phyloP scores from a whole-genome alignment of 2,888 invertebrate species.

The Sarcophaga subvicina region DNA sequence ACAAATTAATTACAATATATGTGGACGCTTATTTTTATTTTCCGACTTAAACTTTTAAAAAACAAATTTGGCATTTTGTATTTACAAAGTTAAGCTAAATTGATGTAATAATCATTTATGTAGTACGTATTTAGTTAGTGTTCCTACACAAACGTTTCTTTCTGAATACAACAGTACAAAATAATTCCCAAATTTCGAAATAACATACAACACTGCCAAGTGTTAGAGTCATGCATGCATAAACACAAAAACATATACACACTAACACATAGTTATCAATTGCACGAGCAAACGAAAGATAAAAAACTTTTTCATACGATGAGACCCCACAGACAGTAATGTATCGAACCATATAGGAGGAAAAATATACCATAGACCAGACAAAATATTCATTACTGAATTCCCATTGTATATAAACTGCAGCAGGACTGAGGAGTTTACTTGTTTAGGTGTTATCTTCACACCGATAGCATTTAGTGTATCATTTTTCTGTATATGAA shows the following conservation, averaged over 20 bases:
- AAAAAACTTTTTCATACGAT: slow-evolving; percentile 32
- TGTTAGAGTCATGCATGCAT: slow-evolving; percentile 21
- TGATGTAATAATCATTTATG: too few relatives aligned
- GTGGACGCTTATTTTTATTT: too few relatives aligned
- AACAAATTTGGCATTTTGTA: too few relatives aligned
- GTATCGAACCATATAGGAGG: slow-evolving; percentile 35
- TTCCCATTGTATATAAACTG: slow-evolving; percentile 12
- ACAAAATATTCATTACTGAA: slow-evolving; percentile 23
- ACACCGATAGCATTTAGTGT: not conserved
- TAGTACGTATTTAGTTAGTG: too few relatives aligned
- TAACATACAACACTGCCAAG: not conserved
- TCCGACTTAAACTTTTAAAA: too few relatives aligned
- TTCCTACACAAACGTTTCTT: not conserved
- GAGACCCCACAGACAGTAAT: slow-evolving; percentile 36
- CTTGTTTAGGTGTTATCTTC: not conserved
- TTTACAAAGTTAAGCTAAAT: too few relatives aligned
- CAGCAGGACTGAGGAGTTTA: slow-evolving; percentile 3
- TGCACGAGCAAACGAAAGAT: slow-evolving; percentile 44
- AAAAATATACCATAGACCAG: slow-evolving; percentile 29
- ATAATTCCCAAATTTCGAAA: not conserved
- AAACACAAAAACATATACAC: not conserved
- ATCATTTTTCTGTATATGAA: not conserved
- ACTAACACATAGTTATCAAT: slow-evolving; percentile 35
- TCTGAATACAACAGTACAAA: not conserved
- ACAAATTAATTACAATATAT: too few relatives aligned